Percentiles rank a stretch among this genome's conserved stretches.
These are phyloP conservation scores for Athetis lepigone DNA, from an alignment of 2,888 invertebrate genomes.

Conservation along the genomic window DNA sequence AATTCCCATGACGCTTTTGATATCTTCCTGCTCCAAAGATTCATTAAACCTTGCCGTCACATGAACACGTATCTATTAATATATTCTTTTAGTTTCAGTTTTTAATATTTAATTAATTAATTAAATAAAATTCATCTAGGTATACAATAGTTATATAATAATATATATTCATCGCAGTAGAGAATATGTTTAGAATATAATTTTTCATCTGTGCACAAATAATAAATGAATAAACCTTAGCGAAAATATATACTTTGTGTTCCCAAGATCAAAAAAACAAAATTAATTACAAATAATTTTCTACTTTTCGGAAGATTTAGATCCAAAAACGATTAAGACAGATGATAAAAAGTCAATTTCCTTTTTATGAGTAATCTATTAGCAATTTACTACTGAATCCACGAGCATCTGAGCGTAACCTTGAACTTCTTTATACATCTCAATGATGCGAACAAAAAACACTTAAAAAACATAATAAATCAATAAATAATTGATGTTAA, in stretches of 20 bases:
- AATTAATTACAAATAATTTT: not conserved
- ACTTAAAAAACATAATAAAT: constrained; percentile 27
- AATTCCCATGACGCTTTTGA: no score
- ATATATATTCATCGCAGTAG: no score
- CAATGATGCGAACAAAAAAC: constrained; percentile 38
- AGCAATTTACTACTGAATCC: constrained; percentile 50
- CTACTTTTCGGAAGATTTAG: not conserved
- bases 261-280: constrained; percentile 3
- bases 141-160: no score
- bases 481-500: constrained; percentile 35
- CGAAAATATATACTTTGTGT: not conserved
- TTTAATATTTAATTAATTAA: no score
- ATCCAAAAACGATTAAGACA: not conserved
- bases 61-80: no score
- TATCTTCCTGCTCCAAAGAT: no score
- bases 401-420: constrained; percentile 49
- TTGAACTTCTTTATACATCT: constrained; percentile 46
- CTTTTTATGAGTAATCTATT: constrained; percentile 43
- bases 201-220: no score
- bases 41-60: no score
- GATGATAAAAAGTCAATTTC: constrained; percentile 17
- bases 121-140: no score
- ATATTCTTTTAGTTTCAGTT: no score
- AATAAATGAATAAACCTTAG: no score
- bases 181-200: no score